Base-by-base conservation (phyloP, 2,888 invertebrate genomes). In the Siphlonurus alternatus region DNA sequence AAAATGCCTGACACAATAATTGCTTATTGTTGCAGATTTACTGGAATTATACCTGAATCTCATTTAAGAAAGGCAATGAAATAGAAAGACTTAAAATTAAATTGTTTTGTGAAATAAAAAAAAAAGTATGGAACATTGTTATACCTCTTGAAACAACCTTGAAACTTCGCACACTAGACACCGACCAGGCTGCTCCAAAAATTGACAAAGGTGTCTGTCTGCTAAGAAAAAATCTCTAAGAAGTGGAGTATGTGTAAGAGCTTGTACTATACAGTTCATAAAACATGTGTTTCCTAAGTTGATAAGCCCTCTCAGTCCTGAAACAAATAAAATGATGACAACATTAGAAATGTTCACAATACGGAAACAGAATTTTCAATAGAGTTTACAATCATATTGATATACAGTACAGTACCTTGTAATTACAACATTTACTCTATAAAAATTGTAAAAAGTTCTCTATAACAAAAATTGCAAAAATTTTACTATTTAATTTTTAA, bases 281-380 rank as follows among this genome's bases (percentile, higher is more conserved):
- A 96, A 99, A 78, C 98, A 99, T 2, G 98, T 98, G 69, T 94
- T 90, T 51, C 98, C 98, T 67, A 99, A 80, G 78, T 99, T 99
- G 71, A 96, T 87, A 65, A 99, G 79, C 0, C 98, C 98, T 64
- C 98, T 81, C 65, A 99, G 79, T 53, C 98, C 86, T 81, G 73
- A 54, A 72, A 74, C 60, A 25, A 68, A 20, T 63, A 25, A 59
- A 24, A 7, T 23, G 25, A 20, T 19, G 24, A 53, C 18, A 23
- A 51, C 54, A 61, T 66, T 54, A 2, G 15, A n/a, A 25, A 3
- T 20, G 22, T 2, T 23, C 18, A 1, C 7, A 2, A 62, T 2
- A 2, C 10, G 2, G 2, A 10, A 25, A 2, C 7, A 53, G 5
- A 5, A 1, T 1, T 23, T 25, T 20, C 20, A 7, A 23, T 2